Conservation (phyloP, 2,113 vertebrate species). For the Vidua chalybeata region DNA sequence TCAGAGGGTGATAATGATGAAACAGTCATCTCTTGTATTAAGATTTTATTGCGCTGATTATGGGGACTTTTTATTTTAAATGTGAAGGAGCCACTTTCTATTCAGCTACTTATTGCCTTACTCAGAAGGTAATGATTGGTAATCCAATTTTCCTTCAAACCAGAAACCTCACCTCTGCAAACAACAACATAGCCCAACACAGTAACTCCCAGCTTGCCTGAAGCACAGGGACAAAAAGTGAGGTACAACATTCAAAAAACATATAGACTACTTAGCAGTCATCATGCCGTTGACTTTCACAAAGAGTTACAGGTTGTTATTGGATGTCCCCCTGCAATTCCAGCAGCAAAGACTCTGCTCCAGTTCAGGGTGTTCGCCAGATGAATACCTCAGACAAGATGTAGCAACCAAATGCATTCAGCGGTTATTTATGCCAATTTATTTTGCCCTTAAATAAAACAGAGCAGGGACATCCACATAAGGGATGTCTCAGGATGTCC, state of each 20-base stretch:
- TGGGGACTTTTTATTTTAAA: background rate
- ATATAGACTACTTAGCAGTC: background rate
- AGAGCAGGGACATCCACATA: background rate
- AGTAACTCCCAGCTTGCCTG: background rate
- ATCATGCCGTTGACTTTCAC: background rate
- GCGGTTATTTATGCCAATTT: slow-evolving; percentile 8
- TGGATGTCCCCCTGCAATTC: background rate
- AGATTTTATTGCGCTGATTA: background rate
- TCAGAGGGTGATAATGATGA: background rate
- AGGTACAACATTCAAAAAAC: background rate
- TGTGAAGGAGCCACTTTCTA: background rate
- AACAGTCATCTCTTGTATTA: background rate
- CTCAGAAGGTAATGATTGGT: background rate
- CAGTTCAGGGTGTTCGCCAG: background rate
- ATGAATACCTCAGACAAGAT: background rate
- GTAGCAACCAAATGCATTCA: slow-evolving; percentile 6
- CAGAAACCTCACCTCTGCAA: background rate
- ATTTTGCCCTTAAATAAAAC: slow-evolving; percentile 40
- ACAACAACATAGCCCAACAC: background rate
- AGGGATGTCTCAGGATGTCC: background rate
- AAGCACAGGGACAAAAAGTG: background rate
- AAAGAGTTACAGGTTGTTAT: background rate
- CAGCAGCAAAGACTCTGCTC: background rate
- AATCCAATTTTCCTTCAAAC: background rate
- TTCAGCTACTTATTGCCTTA: background rate